Evolutionary conservation across 2,888 invertebrate species (phyloP).

Genomic region (Charanyca ferruginea): DNA sequence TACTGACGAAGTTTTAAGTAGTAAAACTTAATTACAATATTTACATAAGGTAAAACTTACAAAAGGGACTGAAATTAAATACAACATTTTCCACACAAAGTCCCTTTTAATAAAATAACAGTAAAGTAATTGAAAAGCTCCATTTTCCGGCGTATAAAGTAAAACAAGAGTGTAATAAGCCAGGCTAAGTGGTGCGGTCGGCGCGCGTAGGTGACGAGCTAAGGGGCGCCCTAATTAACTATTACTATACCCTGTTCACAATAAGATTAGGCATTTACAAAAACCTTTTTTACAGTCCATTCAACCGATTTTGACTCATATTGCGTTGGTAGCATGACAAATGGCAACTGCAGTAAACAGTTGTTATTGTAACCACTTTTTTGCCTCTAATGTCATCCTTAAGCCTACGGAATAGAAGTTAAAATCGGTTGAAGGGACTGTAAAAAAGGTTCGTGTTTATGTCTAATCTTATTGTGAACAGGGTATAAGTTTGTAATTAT

Average conservation of each 20-base stretch:
- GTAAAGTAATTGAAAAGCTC: slow-evolving; percentile 12
- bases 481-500: slow-evolving; percentile 34
- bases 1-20: background rate
- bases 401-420: too few species aligned
- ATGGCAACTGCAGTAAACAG: too few species aligned
- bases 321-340: too few species aligned
- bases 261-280: too few species aligned
- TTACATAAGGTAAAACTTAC: background rate
- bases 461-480: too few species aligned
- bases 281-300: too few species aligned
- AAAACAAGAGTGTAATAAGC: slow-evolving; percentile 22
- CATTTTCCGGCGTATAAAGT: slow-evolving; percentile 18
- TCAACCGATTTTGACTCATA: too few species aligned
- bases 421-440: too few species aligned
- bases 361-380: too few species aligned
- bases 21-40: slow-evolving; percentile 3
- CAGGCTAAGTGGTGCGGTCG: background rate
- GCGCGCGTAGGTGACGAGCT: background rate
- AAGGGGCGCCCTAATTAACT: slow-evolving; percentile 19
- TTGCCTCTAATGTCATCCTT: too few species aligned
- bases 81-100: slow-evolving; percentile 1
- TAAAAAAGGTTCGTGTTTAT: too few species aligned
- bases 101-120: slow-evolving; percentile 29
- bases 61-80: slow-evolving; percentile 1
- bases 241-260: too few species aligned